These are phyloP conservation scores for Limenitis camilla DNA, from an alignment of 2,888 invertebrate genomes.

Conservation along the genomic window DNA sequence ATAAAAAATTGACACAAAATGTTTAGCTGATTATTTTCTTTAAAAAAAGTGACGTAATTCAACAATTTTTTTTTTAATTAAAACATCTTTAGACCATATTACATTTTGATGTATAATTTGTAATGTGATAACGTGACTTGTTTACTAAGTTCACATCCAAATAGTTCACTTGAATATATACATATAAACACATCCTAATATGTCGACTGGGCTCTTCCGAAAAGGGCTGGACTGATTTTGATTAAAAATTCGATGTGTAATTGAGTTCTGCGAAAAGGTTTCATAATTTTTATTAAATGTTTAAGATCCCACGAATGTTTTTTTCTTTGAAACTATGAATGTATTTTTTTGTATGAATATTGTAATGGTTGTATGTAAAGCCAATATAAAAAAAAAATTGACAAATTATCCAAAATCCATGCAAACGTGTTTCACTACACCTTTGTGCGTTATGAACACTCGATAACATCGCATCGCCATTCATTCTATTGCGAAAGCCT, in stretches of 20 bases:
- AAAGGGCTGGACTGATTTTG: too few species aligned
- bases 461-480: slow-evolving; percentile 25
- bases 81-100: slow-evolving; percentile 1
- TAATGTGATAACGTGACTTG: not conserved
- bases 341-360: too few species aligned
- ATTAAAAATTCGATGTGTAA: too few species aligned
- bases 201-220: too few species aligned
- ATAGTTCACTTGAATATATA: not conserved
- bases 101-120: not conserved
- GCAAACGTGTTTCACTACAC: slow-evolving; percentile 18
- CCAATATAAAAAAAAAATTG: slow-evolving; percentile 9
- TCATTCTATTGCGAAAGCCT: slow-evolving; percentile 21
- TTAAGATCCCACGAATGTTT: too few species aligned
- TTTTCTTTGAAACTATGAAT: too few species aligned
- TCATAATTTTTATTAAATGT: too few species aligned
- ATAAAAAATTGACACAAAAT: not conserved
- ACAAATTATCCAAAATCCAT: slow-evolving; percentile 12
- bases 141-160: not conserved
- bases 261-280: too few species aligned
- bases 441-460: slow-evolving; percentile 13
- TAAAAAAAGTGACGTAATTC: not conserved
- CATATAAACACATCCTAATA: too few species aligned
- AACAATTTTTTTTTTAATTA: not conserved
- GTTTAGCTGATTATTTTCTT: not conserved
- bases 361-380: too few species aligned